These are phyloP conservation scores for Ichneumoninae sp. DNA, from an alignment of 2,888 invertebrate species.

Conservation along the genomic window DNA sequence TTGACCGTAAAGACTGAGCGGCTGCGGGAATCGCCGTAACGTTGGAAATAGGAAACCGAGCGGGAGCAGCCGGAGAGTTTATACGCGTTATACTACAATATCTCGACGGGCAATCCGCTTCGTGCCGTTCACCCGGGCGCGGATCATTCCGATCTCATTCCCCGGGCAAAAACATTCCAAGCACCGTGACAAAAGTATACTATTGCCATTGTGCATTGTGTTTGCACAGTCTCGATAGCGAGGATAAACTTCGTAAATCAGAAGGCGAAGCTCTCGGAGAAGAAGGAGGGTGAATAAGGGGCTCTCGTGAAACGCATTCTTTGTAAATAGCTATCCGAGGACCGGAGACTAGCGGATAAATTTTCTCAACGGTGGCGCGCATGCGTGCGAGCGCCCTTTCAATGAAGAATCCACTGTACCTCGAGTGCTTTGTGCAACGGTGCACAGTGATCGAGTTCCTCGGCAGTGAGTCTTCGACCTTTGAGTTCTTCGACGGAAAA, in stretches of 20 bases:
- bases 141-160: slow-evolving; percentile 59
- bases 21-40: slow-evolving; percentile 54
- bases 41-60: slow-evolving; percentile 30
- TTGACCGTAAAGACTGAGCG: slow-evolving; percentile 71
- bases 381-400: not conserved
- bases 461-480: slow-evolving; percentile 43
- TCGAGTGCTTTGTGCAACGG: slow-evolving; percentile 17
- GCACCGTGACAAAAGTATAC: slow-evolving; percentile 45
- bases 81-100: slow-evolving; percentile 44
- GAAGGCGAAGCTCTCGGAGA: slow-evolving; percentile 3
- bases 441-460: slow-evolving; percentile 18
- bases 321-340: slow-evolving; percentile 15
- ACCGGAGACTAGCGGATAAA: slow-evolving; percentile 17
- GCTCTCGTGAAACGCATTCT: slow-evolving; percentile 8
- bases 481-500: slow-evolving; percentile 7
- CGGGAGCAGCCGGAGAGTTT: slow-evolving; percentile 44
- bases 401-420: slow-evolving; percentile 23
- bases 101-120: slow-evolving; percentile 46
- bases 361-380: not conserved
- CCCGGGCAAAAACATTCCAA: slow-evolving; percentile 37
- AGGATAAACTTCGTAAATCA: slow-evolving; percentile 45
- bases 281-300: not conserved
- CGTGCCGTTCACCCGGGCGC: not conserved
- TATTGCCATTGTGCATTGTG: slow-evolving; percentile 18
- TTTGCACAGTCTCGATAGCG: slow-evolving; percentile 17